A percentile compares a stretch with the other conserved stretches of the same genome.
Conservation (phyloP, 2,113 vertebrate genomes). For the Odobenus rosmarus region DNA sequence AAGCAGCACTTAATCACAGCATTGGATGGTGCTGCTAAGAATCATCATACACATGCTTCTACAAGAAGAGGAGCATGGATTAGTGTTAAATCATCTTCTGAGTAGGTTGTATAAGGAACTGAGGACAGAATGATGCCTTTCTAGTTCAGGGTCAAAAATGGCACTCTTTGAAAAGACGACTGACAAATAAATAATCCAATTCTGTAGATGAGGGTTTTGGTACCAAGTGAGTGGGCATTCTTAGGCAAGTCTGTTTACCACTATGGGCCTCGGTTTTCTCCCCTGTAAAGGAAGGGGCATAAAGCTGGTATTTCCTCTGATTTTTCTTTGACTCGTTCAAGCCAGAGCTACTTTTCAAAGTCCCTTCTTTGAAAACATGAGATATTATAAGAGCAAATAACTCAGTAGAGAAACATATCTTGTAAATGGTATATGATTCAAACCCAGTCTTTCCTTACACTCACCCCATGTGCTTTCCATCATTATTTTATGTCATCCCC, state of each 20-base stretch:
- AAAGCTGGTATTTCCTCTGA: background rate
- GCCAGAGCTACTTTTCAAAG: background rate
- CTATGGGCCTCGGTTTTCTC: background rate
- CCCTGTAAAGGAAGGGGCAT: background rate
- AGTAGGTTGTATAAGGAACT: background rate
- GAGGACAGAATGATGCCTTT: background rate
- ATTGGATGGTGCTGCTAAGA: background rate
- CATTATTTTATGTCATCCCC: background rate
- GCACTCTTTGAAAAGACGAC: background rate
- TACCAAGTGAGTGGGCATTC: background rate
- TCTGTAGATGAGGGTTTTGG: background rate
- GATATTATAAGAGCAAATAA: background rate
- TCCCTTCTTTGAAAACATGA: background rate
- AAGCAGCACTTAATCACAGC: background rate
- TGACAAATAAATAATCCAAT: background rate
- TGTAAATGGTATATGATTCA: background rate
- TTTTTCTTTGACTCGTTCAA: background rate
- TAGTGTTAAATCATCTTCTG: background rate
- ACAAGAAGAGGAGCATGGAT: background rate
- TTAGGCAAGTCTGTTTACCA: background rate
- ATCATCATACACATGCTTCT: background rate
- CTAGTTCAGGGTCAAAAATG: background rate
- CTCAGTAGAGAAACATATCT: background rate
- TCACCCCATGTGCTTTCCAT: background rate
- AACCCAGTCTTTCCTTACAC: background rate